These are phyloP conservation scores for Holocentrus rufus DNA, from an alignment of 2,797 vertebrate genomes.

Conservation along the genomic window DNA sequence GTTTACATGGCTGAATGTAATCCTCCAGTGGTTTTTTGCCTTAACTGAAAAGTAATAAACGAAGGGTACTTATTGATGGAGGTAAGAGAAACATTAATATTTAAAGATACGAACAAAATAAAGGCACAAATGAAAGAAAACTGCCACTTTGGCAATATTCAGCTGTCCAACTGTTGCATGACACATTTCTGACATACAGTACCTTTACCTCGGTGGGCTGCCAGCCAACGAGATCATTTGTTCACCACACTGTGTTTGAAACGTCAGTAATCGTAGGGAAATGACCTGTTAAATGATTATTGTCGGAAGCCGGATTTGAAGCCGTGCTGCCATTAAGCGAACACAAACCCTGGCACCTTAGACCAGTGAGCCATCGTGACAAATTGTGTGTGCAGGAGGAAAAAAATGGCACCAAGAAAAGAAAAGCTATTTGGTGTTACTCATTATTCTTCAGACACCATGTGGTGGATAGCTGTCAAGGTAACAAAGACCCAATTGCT, in stretches of 20 bases:
- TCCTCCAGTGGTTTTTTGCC: not conserved
- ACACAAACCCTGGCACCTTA: conserved; percentile 6
- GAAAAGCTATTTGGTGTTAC: not conserved
- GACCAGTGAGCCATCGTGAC: conserved; percentile 31
- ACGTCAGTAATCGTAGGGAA: conserved; percentile 46
- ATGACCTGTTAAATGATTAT: conserved; percentile 27
- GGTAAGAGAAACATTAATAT: conserved; percentile 36
- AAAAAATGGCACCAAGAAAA: conserved; percentile 22
- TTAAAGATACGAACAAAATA: conserved; percentile 37
- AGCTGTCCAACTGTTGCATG: conserved; percentile 64
- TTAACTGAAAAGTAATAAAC: conserved; percentile 43
- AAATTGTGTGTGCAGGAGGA: conserved; percentile 1
- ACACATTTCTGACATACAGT: conserved; percentile 47
- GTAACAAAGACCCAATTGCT: too few relatives aligned
- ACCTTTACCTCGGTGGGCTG: conserved; percentile 50
- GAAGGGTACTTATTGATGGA: conserved; percentile 30
- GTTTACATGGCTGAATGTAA: not conserved
- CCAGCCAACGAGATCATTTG: conserved; percentile 64
- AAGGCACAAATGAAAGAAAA: conserved; percentile 46
- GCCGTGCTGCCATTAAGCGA: not conserved
- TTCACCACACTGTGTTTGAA: conserved; percentile 39
- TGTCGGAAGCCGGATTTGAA: conserved; percentile 40
- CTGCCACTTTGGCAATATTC: conserved; percentile 38
- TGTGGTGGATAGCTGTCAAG: too few relatives aligned
- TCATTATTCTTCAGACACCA: too few relatives aligned